These are phyloP conservation scores for Phengaris arion DNA, from an alignment of 2,888 invertebrate genomes.

Conservation along the genomic window DNA sequence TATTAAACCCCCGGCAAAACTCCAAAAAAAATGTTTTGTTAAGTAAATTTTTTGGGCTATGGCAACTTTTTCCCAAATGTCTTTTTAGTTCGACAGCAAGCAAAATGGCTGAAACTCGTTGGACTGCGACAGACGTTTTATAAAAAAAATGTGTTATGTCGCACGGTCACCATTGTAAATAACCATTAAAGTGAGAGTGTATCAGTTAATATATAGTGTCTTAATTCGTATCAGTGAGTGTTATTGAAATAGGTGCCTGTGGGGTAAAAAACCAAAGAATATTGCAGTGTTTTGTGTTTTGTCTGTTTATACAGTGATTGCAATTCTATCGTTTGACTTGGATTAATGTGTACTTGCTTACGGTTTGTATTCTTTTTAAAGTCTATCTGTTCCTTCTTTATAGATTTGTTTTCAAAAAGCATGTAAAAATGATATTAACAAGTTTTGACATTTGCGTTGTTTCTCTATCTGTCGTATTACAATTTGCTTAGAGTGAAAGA, in stretches of 20 bases:
- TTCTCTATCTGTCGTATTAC: constrained; percentile 48
- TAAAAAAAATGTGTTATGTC: constrained; percentile 53
- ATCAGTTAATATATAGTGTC: constrained; percentile 48
- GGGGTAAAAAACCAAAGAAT: constrained; percentile 48
- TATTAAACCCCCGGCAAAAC: too few species aligned
- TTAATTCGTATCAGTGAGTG: constrained; percentile 57
- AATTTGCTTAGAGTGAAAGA: constrained; percentile 48
- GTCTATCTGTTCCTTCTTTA: constrained; percentile 11
- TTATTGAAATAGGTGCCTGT: constrained; percentile 55
- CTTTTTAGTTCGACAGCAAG: constrained; percentile 54
- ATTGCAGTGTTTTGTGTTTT: constrained; percentile 65
- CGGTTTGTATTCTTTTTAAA: constrained; percentile 55
- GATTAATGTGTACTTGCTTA: constrained; percentile 74
- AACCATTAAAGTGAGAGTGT: constrained; percentile 59
- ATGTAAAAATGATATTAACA: constrained; percentile 62
- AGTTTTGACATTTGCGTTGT: constrained; percentile 64
- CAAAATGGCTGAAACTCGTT: constrained; percentile 73
- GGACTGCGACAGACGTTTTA: constrained; percentile 68
- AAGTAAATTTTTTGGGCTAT: background rate
- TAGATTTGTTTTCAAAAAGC: constrained; percentile 46
- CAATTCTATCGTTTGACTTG: constrained; percentile 63
- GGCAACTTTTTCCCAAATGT: constrained; percentile 17
- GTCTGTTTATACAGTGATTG: constrained; percentile 67
- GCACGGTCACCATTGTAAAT: constrained; percentile 60
- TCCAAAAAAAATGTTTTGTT: too few species aligned